Base-by-base conservation (phyloP, 30 jellyfish, hydroid and myxozoan genomes). In the Cassiopea andromeda region DNA sequence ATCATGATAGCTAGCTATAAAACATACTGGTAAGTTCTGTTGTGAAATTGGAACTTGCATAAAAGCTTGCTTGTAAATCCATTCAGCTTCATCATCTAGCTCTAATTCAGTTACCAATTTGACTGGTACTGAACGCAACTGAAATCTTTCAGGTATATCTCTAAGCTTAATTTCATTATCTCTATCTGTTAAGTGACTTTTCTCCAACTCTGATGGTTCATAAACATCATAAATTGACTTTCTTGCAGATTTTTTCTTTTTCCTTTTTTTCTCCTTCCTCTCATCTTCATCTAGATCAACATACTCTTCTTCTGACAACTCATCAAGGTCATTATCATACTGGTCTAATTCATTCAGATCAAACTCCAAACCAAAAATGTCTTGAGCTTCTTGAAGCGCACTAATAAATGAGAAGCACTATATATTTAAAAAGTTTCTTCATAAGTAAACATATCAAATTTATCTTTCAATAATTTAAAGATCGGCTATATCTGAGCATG, bases 311-410 rank as follows among this genome's bases (percentile, higher is more conserved):
- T 90, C 97, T 19, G 90, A 79, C 57, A 49, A 89, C n/a, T 89
- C 97, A 50, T 88, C 97, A 17, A 87, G 87, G 17, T 73, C 93
- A 84, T 92, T 98, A 64, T 71, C 98, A 88, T 88, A 94, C 61
- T 94, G 97, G 48, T 96, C 99, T 38, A 96, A 74, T 67, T 96
- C 99, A 81, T 95, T 92, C 94, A 96, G 79, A 73, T 93, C 98
- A 92, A 96, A 96, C 83, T 96, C 99, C 82, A 96, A 76, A n/a
- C 99, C 99, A 88, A 96, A 96, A 15, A 96, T 96, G 60, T 96
- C 99, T 74, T 96, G 99, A 79, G 99, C 99, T 83, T 96, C 99
- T 83, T 90, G 99, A 68, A 96, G 82, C 1, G 99, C 99, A 87
- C 99, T 96, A 75, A 12, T 47, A 69, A 70, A 70, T 70, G 54